A percentile compares a stretch with the other conserved stretches of the same genome.
These are phyloP conservation scores for Mythimna lalbum DNA, from an alignment of 2,888 invertebrate species.

Conservation along the genomic window DNA sequence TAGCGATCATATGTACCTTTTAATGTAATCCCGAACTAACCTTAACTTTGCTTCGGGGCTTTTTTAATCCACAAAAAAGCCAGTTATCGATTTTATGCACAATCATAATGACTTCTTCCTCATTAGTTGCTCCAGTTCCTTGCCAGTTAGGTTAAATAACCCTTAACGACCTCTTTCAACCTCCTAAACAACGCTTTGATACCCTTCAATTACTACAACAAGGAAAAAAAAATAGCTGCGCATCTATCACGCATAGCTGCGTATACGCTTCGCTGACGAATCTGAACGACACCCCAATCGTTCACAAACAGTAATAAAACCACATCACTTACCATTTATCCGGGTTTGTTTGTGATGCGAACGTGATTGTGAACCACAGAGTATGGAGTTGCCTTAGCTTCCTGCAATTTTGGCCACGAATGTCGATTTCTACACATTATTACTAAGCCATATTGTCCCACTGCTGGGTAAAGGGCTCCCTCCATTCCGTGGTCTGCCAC, in stretches of 20 bases:
- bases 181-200: constrained; percentile 28
- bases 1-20: not conserved
- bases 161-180: constrained; percentile 8
- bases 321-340: constrained; percentile 73
- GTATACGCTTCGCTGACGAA: constrained; percentile 50
- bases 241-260: constrained; percentile 49
- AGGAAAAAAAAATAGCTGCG: constrained; percentile 30
- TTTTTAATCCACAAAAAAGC: constrained; percentile 2
- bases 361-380: constrained; percentile 69
- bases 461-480: no score
- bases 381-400: not conserved
- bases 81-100: constrained; percentile 2
- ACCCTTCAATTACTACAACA: constrained; percentile 20
- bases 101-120: constrained; percentile 16
- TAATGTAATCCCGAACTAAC: no score
- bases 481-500: no score
- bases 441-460: no score
- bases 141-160: constrained; percentile 13
- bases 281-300: constrained; percentile 56
- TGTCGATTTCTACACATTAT: no score
- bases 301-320: constrained; percentile 73
- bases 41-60: not conserved
- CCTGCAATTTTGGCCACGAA: not conserved
- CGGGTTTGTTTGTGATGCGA: constrained; percentile 76
- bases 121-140: constrained; percentile 10